Evolutionary conservation across 2,888 invertebrate species (phyloP).

Genomic region (Eupithecia tripunctaria): DNA sequence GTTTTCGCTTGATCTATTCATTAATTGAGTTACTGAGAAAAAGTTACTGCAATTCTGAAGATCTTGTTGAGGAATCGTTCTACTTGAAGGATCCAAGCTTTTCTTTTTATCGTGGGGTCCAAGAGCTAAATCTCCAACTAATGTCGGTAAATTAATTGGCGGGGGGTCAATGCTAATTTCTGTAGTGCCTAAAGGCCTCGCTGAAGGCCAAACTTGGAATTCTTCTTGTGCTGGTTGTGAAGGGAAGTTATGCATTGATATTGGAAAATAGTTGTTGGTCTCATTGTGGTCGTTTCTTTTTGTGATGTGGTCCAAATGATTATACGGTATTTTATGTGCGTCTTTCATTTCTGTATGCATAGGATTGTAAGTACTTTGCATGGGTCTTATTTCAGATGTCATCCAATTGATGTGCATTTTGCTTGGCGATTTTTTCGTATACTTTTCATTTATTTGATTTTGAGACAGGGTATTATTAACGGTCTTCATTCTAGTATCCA

Average conservation of each 20-base stretch:
- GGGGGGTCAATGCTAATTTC: conserved; percentile 81
- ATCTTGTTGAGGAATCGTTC: conserved; percentile 63
- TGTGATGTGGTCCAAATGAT: conserved; percentile 57
- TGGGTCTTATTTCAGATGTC: conserved; percentile 78
- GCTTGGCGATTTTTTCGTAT: conserved; percentile 74
- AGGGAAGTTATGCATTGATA: conserved; percentile 75
- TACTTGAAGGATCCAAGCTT: conserved; percentile 61
- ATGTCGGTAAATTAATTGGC: conserved; percentile 77
- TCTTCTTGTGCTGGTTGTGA: conserved; percentile 72
- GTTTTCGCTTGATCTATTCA: conserved; percentile 77
- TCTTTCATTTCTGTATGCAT: conserved; percentile 64
- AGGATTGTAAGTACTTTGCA: conserved; percentile 68
- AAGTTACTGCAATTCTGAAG: conserved; percentile 76
- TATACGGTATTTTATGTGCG: conserved; percentile 61
- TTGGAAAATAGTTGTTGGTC: conserved; percentile 70
- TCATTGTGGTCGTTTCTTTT: conserved; percentile 73
- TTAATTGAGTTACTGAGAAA: conserved; percentile 77
- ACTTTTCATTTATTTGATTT: conserved; percentile 66
- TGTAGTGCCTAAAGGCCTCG: conserved; percentile 74
- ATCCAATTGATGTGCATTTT: conserved; percentile 83
- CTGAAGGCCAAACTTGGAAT: conserved; percentile 76
- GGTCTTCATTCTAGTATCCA: conserved; percentile 60
- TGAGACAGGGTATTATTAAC: conserved; percentile 56
- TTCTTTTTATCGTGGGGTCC: conserved; percentile 80
- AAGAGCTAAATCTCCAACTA: conserved; percentile 77